Base-by-base conservation (phyloP, 2,797 vertebrate species). In the Diceros bicornis region DNA sequence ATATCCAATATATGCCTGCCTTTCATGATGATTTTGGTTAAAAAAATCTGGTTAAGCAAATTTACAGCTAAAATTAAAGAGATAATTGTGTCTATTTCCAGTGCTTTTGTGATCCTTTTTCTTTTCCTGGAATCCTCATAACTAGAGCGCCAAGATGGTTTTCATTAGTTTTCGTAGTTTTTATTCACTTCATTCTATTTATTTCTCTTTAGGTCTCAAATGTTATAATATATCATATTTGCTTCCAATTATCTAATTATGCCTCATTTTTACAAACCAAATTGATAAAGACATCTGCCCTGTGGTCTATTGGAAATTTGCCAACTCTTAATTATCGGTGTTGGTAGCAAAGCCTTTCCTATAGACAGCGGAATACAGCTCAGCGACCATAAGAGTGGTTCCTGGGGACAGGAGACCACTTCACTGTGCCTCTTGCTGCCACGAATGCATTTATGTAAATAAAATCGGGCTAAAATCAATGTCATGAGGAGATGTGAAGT, bases 161-260 rank as follows among this genome's bases (percentile, higher is more conserved):
- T 96, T 81, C 93, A 55, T 55, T 17, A 72, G 25, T 79, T 95
- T 97, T 91, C 18, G 41, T 59, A 91, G 66, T 41, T 97, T 94
- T 92, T 72, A 94, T 90, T 96, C 74, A 89, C 52, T 92, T 84
- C 75, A 44, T 94, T 86, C 18, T 57, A 86, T 87, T 77, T 84
- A 84, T 91, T 91, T 97, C 23, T 83, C 72, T 82, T 77, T 20
- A 90, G 32, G 4, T 59, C 41, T 86, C 86, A 77, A 81, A 91
- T 75, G 74, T 29, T 85, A 86, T n/a, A 52, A 50, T 9, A 64
- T 3, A 90, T 78, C 50, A 74, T n/a, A 69, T 4, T 72, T 68
- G 32, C 55, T 92, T 86, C 64, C 8, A 89, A 29, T 86, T 86
- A 92, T 75, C 74, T 91, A 89, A 92, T 86, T 95, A 79, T 7